These are phyloP conservation scores for Dendropsophus ebraccatus DNA, from an alignment of 2,113 vertebrate species.

Conservation along the genomic window DNA sequence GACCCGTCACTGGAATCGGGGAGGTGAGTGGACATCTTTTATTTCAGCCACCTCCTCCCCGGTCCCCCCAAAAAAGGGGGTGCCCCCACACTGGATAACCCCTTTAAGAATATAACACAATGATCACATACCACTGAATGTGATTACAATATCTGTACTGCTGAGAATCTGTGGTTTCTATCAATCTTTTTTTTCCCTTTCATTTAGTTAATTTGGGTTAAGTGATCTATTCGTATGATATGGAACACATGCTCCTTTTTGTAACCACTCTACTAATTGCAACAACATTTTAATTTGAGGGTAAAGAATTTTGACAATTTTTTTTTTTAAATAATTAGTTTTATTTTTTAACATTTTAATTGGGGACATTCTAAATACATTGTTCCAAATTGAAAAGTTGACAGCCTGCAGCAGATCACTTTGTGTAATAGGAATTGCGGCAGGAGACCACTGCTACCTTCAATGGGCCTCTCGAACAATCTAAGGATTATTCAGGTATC, in stretches of 20 bases:
- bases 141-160: neutral
- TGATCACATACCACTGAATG: neutral
- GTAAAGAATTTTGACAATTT: neutral
- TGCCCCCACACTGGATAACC: too few species aligned
- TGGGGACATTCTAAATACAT: neutral
- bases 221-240: neutral
- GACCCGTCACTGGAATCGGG: too few species aligned
- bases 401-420: too few species aligned
- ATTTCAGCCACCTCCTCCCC: too few species aligned
- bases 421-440: too few species aligned
- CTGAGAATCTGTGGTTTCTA: neutral
- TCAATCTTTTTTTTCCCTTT: neutral
- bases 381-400: neutral
- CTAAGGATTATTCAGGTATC: too few species aligned
- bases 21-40: too few species aligned
- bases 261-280: neutral
- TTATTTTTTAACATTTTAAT: neutral
- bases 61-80: too few species aligned
- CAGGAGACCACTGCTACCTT: too few species aligned
- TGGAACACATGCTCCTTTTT: neutral
- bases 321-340: too few species aligned
- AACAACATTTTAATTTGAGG: neutral
- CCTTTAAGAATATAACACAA: too few species aligned
- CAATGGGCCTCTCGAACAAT: too few species aligned
- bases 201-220: neutral